These are phyloP conservation scores for Petrosia ficiformis DNA, from an alignment of 37 sponge, comb jelly and placozoan species.

Conservation along the genomic window DNA sequence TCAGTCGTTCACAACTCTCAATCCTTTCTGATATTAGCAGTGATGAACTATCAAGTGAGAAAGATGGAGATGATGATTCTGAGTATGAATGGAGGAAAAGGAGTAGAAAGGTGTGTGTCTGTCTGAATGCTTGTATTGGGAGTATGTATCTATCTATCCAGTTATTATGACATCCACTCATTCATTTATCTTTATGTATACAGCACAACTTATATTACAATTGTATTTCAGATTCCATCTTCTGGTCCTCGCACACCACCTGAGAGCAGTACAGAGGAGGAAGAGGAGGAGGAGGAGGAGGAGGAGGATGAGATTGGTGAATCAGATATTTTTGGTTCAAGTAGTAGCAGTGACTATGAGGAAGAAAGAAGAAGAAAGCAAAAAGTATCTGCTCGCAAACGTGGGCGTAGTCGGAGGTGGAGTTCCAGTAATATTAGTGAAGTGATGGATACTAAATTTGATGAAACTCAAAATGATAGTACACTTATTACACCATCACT, in stretches of 20 bases:
- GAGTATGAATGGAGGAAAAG: conserved; percentile 1
- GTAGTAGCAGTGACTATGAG: conserved; percentile 7
- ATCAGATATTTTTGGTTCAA: conserved; percentile 22
- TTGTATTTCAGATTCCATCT: not conserved
- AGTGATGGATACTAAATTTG: not conserved
- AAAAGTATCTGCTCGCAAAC: not conserved
- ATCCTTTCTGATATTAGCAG: conserved; percentile 18
- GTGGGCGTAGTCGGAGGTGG: not conserved
- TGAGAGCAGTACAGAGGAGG: not conserved
- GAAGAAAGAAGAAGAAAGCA: not conserved
- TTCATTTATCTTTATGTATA: too few relatives aligned
- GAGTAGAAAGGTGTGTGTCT: not conserved
- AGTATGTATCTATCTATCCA: not conserved
- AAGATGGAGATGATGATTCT: not conserved
- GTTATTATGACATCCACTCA: too few relatives aligned
- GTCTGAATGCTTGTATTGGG: not conserved
- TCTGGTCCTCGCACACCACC: not conserved
- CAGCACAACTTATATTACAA: too few relatives aligned
- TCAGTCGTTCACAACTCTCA: conserved; percentile 21
- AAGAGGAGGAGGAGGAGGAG: conserved; percentile 22
- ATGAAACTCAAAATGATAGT: not conserved
- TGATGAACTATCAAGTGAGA: conserved; percentile 6
- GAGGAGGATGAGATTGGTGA: not conserved
- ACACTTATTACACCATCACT: not conserved
- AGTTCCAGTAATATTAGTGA: not conserved